phyloP scores from a whole-genome alignment of 2,113 vertebrate genomes.

The Pseudorasbora parva region DNA sequence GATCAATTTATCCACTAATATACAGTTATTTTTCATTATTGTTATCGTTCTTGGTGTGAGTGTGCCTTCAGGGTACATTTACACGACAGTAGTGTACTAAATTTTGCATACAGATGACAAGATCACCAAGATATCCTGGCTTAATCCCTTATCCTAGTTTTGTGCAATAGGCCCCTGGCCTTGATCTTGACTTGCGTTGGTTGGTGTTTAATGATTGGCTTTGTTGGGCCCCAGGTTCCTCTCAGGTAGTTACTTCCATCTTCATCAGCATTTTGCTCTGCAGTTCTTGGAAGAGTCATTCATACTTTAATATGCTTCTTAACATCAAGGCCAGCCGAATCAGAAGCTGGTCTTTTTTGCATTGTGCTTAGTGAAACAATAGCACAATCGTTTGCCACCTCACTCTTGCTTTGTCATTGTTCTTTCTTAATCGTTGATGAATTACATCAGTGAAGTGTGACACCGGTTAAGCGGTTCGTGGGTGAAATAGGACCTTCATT shows the following conservation, averaged over 20 bases:
- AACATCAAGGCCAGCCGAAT: not conserved
- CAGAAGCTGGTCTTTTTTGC: not conserved
- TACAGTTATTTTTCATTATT: too few species aligned
- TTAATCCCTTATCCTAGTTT: too few species aligned
- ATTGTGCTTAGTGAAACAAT: not conserved
- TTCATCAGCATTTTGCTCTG: slow-evolving; percentile 46
- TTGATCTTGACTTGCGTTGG: slow-evolving; percentile 41
- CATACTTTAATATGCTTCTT: not conserved
- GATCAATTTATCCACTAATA: too few species aligned
- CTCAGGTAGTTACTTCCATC: slow-evolving; percentile 70
- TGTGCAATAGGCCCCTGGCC: too few species aligned
- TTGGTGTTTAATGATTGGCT: slow-evolving; percentile 54
- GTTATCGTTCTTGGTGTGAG: too few species aligned
- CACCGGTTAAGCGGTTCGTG: slow-evolving; percentile 38
- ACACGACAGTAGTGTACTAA: too few species aligned
- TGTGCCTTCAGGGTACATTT: too few species aligned
- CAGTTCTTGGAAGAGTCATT: slow-evolving; percentile 20
- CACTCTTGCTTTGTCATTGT: not conserved
- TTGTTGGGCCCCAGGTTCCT: slow-evolving; percentile 59
- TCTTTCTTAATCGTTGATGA: slow-evolving; percentile 8
- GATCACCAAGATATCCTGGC: too few species aligned
- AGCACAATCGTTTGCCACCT: not conserved
- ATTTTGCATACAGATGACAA: too few species aligned
- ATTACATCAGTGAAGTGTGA: slow-evolving; percentile 37
- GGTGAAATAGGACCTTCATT: slow-evolving; percentile 42